A percentile compares a stretch with the other conserved stretches of the same genome.
Evolutionary conservation across 2,888 invertebrate species (phyloP).

Genomic region (Crossocerus cetratus): DNA sequence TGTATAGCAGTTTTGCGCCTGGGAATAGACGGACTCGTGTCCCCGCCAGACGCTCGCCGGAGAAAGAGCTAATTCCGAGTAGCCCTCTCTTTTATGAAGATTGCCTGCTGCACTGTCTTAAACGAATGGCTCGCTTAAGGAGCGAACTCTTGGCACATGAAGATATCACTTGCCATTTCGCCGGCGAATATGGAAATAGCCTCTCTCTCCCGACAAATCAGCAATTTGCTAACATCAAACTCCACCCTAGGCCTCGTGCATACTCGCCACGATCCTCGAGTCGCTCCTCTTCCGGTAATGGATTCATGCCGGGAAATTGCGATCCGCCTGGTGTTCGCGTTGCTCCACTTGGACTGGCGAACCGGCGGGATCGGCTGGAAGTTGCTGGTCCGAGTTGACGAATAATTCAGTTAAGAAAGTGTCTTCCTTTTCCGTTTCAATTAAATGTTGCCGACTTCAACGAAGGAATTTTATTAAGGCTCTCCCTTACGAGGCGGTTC

Average conservation of each 20-base stretch:
- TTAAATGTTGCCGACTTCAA: neutral
- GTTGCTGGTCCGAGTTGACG: neutral
- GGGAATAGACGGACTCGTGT: too few species aligned
- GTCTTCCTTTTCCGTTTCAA: neutral
- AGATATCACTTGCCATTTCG: too few species aligned
- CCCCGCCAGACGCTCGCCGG: too few species aligned
- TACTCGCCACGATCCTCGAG: too few species aligned
- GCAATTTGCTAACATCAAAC: slow-evolving; percentile 58
- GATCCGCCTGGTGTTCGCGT: slow-evolving; percentile 53
- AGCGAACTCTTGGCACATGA: too few species aligned
- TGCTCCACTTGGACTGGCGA: slow-evolving; percentile 4
- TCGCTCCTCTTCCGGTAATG: slow-evolving; percentile 43
- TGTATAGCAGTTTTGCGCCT: too few species aligned
- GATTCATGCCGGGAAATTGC: slow-evolving; percentile 49
- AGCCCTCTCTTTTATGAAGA: too few species aligned
- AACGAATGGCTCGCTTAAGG: too few species aligned
- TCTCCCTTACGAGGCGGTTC: neutral
- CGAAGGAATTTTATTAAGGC: neutral
- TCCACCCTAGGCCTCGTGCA: slow-evolving; percentile 33
- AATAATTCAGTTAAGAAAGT: neutral
- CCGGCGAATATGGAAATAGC: neutral
- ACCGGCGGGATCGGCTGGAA: neutral
- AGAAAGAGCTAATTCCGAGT: too few species aligned
- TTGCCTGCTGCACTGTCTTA: too few species aligned
- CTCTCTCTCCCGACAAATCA: slow-evolving; percentile 48